Evolutionary conservation across 2,888 invertebrate species (phyloP), one percentile per base, ranked within the genome.

Genomic region (Drosophila siamana): DNA sequence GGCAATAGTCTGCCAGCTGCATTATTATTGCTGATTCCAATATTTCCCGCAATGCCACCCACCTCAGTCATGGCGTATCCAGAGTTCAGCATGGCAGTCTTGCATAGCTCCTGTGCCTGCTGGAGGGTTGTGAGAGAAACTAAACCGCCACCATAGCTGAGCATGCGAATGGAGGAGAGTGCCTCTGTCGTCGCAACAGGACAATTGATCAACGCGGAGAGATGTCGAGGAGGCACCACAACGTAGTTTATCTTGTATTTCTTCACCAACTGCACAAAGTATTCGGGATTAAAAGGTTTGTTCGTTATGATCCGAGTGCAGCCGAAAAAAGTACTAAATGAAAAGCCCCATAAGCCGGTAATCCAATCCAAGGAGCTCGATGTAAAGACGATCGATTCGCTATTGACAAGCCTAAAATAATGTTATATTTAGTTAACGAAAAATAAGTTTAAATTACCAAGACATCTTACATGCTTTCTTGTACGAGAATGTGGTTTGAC

Each of bases 11-110:
- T 64, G 2, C 91, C 91, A 0, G 86, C 90, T 0, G 90, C 82
- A 4, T 70, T 56, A 0, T 60, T 67, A 56, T 86, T 88, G 19
- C 71, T 75, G 1, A 75, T 38, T 13, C 36, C 36, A 15, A 38
- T 13, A 16, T 82, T 84, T 0, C 69, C 30, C 0, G 87, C 61
- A 1, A 87, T 74, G 36, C 59, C 64, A 4, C 86, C 86, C 8
- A 83, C 66, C 66, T 91, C 91, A 0, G 88, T 90, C 64, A 86
- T 71, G 5, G 88, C 90, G 44, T 91, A 91, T 0, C 70, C 70
- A 5, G 81, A 80, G 15, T 71, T 61, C 0, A 91, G 38, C 50
- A 63, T 62, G 4, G 82, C 88, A 4, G 71, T 54, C 9, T 73
- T 74, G 22, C 86, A 79, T 24, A 79, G 63, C 4, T 74, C 70